phyloP scores from a whole-genome alignment of 37 sponge, comb jelly and placozoan genomes.

The Cliona cf. orientalis region DNA sequence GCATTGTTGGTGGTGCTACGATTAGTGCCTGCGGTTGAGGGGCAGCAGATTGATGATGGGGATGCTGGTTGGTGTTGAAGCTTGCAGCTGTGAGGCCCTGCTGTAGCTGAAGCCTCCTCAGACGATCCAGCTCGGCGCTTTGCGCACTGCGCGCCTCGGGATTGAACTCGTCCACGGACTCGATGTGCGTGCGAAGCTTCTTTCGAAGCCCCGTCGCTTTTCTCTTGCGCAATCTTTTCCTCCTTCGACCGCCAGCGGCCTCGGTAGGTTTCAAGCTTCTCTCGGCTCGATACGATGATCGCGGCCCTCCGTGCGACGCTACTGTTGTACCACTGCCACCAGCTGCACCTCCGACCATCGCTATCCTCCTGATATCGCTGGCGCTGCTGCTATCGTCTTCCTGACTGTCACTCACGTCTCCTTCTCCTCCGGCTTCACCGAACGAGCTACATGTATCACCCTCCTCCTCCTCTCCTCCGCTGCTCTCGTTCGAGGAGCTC shows the following conservation, averaged over 20 bases:
- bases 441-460: not conserved
- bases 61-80: no score
- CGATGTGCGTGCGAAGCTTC: conserved; percentile 31
- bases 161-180: conserved; percentile 69
- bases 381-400: not conserved
- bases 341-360: not conserved
- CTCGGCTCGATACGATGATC: not conserved
- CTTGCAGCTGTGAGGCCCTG: conserved; percentile 22
- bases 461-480: conserved; percentile 10
- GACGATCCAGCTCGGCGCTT: conserved; percentile 76
- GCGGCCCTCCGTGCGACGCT: not conserved
- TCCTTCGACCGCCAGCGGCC: not conserved
- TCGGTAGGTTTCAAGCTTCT: not conserved
- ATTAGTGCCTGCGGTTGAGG: not conserved
- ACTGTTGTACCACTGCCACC: not conserved
- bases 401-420: conserved; percentile 10
- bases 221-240: conserved; percentile 16
- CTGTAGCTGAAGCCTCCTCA: conserved; percentile 52
- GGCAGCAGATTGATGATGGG: no score
- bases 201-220: conserved; percentile 27
- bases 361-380: not conserved
- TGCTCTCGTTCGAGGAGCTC: not conserved
- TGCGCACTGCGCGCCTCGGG: conserved; percentile 72
- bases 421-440: conserved; percentile 21
- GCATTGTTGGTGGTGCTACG: not conserved